A percentile compares a stretch with the other conserved stretches of the same genome.
Evolutionary conservation across 2,797 vertebrate species (phyloP).

Genomic region (Busarellus nigricollis): DNA sequence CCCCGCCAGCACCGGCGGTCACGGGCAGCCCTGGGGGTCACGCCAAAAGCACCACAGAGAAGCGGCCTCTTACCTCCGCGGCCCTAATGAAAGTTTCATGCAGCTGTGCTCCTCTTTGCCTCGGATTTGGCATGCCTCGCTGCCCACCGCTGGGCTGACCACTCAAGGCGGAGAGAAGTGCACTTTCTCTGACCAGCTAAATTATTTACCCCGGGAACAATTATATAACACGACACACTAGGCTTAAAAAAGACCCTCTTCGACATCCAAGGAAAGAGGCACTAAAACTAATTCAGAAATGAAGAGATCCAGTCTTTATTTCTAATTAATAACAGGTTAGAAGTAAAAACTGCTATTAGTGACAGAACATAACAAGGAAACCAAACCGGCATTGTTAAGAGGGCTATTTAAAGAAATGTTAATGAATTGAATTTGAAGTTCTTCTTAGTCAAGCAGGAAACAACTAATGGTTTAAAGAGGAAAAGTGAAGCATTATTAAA

Average conservation of each 20-base stretch:
- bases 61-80: constrained; percentile 62
- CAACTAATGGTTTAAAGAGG: constrained; percentile 73
- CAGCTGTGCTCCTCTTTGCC: constrained; percentile 64
- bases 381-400: constrained; percentile 62
- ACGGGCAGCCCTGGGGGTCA: constrained; percentile 73
- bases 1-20: constrained; percentile 43
- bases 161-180: constrained; percentile 38
- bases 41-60: constrained; percentile 13
- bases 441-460: constrained; percentile 73
- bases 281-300: constrained; percentile 62
- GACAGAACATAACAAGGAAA: constrained; percentile 66
- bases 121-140: constrained; percentile 62
- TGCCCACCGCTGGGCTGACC: constrained; percentile 53
- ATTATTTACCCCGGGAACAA: constrained; percentile 76
- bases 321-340: constrained; percentile 79
- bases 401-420: constrained; percentile 77
- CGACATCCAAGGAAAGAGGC: constrained; percentile 9
- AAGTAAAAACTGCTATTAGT: constrained; percentile 70
- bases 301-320: constrained; percentile 57
- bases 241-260: constrained; percentile 34
- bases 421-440: constrained; percentile 75
- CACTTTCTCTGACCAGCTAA: constrained; percentile 67
- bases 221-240: constrained; percentile 50
- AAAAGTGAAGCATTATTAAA: constrained; percentile 77
- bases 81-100: constrained; percentile 71